Base-by-base conservation (phyloP, 1,140 invertebrate species). In the Myzus persicae region DNA sequence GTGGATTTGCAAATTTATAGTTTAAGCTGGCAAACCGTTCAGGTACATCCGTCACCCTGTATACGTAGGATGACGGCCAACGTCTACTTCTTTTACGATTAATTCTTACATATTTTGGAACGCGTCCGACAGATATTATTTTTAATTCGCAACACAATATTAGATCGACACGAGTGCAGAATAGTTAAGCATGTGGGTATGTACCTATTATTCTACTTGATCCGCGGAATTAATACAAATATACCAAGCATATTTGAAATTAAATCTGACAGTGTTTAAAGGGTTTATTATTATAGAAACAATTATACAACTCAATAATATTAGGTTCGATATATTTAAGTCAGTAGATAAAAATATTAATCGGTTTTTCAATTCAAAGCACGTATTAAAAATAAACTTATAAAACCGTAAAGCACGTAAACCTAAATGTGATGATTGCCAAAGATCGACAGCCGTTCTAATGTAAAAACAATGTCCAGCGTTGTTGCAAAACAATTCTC, bases 401-500 rank as follows among this genome's bases (percentile, higher is more conserved):
- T 31, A 6, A 44, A 85, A 18, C 4, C 3, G 4, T 44, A n/a
- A 31, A 85, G 24, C 31, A 85, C 40, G 84, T 44, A 85, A 44
- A 85, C 42, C 26, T 84, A 85, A 44, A 44, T 26, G 84, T 44
- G 42, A 42, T 31, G 24, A 85, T 85, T 85, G 26, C 84, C 26
- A 14, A 85, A 85, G 24, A 42, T 44, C 82, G 3, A 85, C 22
- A 40, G 40, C 40, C 82, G 40, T 85, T 44, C 20, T 20, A 84
- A 84, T 24, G 40, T 85, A 6, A 42, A 85, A 42, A 85, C 26
- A 42, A 42, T 67, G n/a, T 76, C 59, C 0, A 76, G 36, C 14
- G n/a, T 82, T 82, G 36, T 85, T 44, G 42, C 26, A 85, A 85
- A 85, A 85, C 42, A 85, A 44, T 85, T 44, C 84, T 85, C 40